Evolutionary conservation across 2,113 vertebrate species (phyloP), one percentile per base, ranked within the genome.

Genomic region (Echinops telfairi): DNA sequence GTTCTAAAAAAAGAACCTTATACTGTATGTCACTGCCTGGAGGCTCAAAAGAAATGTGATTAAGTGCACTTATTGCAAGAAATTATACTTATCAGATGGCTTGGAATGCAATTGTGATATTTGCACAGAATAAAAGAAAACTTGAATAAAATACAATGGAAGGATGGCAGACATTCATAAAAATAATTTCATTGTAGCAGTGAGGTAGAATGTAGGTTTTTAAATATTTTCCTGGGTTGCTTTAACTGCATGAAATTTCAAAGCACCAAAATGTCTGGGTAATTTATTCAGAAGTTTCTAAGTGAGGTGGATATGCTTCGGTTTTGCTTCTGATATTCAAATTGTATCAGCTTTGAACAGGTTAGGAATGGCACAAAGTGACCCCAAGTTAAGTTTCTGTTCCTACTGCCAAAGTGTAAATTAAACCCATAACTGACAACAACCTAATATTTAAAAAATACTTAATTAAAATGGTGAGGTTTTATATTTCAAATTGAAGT

Each of bases 1-100:
- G 60, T 93, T 90, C 93, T 96, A 96, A 97, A 97, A 94, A 95
- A 95, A 97, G 92, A 93, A 76, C 47, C 43, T 87, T 78, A 94
- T 81, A 77, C 85, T 96, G 94, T 95, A 95, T 90, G 85, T 33
- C 19, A 31, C 29, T 92, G 82, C 64, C 60, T 29, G 38, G 31
- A 66, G 82, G 36, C 83, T 87, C 23, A 29, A 68, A 66, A 88
- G 78, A 95, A 96, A 95, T 85, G 88, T 83, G 47, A 93, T 87
- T 95, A 92, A 95, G 33, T 89, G 79, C 33, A 95, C 47, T 91
- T 70, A 75, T 40, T 95, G 19, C 11, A 86, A 76, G 11, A 71
- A 62, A 94, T 94, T 95, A 60, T 43, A 64, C 0, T 70, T 95
- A 95, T 92, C 0, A 31, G 60, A 22, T 11, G 4, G 10, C 83